Evolutionary conservation across 1,140 invertebrate species (phyloP).

Genomic region (Mycetomoellerius zeteki): DNA sequence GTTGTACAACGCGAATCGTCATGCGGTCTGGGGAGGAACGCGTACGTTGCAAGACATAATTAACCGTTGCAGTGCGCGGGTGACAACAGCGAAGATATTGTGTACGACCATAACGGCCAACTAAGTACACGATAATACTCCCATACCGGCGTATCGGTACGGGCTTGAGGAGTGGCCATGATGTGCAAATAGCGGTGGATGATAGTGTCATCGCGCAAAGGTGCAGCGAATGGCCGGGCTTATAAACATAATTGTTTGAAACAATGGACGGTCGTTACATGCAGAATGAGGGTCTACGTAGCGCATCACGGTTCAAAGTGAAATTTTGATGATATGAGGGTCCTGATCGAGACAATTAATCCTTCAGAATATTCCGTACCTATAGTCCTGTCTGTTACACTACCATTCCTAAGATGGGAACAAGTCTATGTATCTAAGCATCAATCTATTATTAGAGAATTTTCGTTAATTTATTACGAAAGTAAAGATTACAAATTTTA

Average conservation of each 20-base stretch:
- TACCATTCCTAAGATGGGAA: neutral
- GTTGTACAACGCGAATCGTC: slow-evolving; percentile 58
- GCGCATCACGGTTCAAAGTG: neutral
- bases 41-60: slow-evolving; percentile 47
- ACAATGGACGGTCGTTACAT: neutral
- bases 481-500: neutral
- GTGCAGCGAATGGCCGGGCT: neutral
- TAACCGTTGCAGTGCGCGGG: slow-evolving; percentile 41
- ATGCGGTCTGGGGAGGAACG: neutral
- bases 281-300: neutral
- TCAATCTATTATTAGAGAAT: neutral
- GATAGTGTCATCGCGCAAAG: neutral
- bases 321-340: slow-evolving; percentile 28
- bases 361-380: neutral
- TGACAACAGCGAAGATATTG: slow-evolving; percentile 54
- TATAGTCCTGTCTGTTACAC: neutral
- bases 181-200: neutral
- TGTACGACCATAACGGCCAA: slow-evolving; percentile 1
- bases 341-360: slow-evolving; percentile 20
- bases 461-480: slow-evolving; percentile 21
- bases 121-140: slow-evolving; percentile 48
- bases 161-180: neutral
- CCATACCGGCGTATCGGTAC: slow-evolving; percentile 14
- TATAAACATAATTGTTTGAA: slow-evolving; percentile 34
- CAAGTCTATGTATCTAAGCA: neutral